Base-by-base conservation (phyloP, 1,140 invertebrate genomes). In the Drosophila micromelanica region DNA sequence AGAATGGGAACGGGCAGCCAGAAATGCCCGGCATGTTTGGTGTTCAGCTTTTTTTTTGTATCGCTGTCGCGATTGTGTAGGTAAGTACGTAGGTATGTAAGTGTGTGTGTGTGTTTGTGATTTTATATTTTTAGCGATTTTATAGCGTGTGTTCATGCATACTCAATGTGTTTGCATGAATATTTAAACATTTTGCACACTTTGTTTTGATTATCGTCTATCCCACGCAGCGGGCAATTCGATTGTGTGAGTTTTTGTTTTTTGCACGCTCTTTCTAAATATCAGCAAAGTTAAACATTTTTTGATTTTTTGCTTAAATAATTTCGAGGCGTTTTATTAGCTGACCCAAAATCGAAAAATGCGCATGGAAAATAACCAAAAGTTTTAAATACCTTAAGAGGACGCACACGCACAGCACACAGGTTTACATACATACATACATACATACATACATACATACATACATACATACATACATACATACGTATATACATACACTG, bases 191-290 rank as follows among this genome's bases (percentile, higher is more conserved):
- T 78, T 87, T 86, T 63, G 74, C 81, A 82, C 70, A 82, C 78
- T 86, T 82, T 86, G 82, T 87, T 87, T 86, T 86, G 81, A 77
- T 87, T 85, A 46, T 56, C 46, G 68, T 46, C 57, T 37, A 37
- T 35, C 61, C 54, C 59, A 30, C 56, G 56, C 52, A 40, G n/a
- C 45, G 32, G 32, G 42, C 42, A 8, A 38, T 40, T 40, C 45
- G 11, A 55, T 61, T 67, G 45, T 71, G 43, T 71, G 46, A 27
- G 65, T 35, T 35, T 35, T 35, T 23, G 78, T 87, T 89, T 79
- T 87, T 13, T 30, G 52, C 75, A 76, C 73, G 73, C 76, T 82
- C 68, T 82, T 87, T 87, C 84, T 89, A 79, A 87, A 89, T 89
- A 89, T 65, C 45, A 64, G 52, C 60, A 48, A 71, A 38, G 49